Percentiles rank a stretch among this genome's conserved stretches.
Conservation (phyloP, 2,888 invertebrate species). For the Callosobruchus maculatus region DNA sequence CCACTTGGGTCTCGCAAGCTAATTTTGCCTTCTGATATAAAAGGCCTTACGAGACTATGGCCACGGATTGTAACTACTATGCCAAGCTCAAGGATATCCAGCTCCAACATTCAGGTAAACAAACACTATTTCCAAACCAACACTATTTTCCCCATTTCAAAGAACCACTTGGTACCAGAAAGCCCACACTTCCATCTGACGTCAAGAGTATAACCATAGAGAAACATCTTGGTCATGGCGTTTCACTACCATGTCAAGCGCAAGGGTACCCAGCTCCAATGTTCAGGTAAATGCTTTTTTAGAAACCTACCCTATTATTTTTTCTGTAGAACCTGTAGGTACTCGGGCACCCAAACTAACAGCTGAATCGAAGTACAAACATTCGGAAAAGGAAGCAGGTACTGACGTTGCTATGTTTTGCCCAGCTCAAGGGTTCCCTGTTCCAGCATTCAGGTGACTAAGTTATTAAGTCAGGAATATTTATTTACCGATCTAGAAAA, state of each 20-base stretch:
- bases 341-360: constrained; percentile 45
- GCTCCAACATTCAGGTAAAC: constrained; percentile 52
- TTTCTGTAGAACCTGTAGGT: constrained; percentile 46
- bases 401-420: constrained; percentile 44
- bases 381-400: constrained; percentile 12
- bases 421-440: constrained; percentile 59
- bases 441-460: constrained; percentile 52
- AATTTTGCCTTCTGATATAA: too few relatives aligned
- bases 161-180: constrained; percentile 41
- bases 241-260: constrained; percentile 53
- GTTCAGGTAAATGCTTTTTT: constrained; percentile 50
- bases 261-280: constrained; percentile 57
- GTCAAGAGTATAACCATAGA: constrained; percentile 37
- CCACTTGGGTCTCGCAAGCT: too few relatives aligned
- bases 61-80: too few relatives aligned
- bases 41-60: too few relatives aligned
- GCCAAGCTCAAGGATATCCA: constrained; percentile 56
- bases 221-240: constrained; percentile 32
- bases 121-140: neutral
- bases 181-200: constrained; percentile 40
- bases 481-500: too few relatives aligned
- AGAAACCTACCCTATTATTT: too few relatives aligned
- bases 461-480: too few relatives aligned
- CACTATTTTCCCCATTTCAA: neutral
- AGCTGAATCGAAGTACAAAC: constrained; percentile 18